phyloP scores from a whole-genome alignment of 2,113 vertebrate genomes.

The Rallus limicola region DNA sequence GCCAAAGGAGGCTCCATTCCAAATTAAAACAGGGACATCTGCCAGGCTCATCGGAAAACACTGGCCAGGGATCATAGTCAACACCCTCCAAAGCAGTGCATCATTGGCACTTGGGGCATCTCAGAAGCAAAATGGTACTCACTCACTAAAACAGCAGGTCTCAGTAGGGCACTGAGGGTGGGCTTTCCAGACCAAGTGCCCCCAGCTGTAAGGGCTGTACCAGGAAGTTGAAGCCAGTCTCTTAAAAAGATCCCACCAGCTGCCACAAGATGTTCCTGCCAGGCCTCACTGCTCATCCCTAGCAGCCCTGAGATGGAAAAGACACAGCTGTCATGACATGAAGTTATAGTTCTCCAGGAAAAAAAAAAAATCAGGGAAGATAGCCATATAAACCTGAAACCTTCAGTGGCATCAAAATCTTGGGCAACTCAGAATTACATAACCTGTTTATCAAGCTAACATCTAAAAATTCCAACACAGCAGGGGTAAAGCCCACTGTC shows the following conservation, averaged over 20 bases:
- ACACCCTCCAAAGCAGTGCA: neutral
- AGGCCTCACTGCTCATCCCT: neutral
- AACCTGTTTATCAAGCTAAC: neutral
- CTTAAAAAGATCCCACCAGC: neutral
- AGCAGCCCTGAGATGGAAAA: neutral
- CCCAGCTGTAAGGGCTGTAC: neutral
- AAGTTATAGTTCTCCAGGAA: neutral
- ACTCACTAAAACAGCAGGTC: neutral
- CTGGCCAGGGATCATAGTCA: neutral
- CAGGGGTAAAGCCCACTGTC: neutral
- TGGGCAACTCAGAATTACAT: neutral
- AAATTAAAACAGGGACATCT: slow-evolving; percentile 10
- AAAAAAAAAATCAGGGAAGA: neutral
- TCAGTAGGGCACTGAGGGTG: neutral
- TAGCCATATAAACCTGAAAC: neutral
- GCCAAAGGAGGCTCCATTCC: slow-evolving; percentile 9
- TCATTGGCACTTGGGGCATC: neutral
- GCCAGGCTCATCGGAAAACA: neutral
- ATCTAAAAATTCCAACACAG: neutral
- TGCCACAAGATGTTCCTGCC: neutral
- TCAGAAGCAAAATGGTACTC: neutral
- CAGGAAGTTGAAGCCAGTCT: neutral
- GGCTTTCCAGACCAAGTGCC: neutral
- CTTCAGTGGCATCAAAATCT: neutral
- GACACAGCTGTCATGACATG: neutral